These are phyloP conservation scores for Gadopsis bispinosus DNA, from an alignment of 2,797 vertebrate genomes.

Conservation along the genomic window DNA sequence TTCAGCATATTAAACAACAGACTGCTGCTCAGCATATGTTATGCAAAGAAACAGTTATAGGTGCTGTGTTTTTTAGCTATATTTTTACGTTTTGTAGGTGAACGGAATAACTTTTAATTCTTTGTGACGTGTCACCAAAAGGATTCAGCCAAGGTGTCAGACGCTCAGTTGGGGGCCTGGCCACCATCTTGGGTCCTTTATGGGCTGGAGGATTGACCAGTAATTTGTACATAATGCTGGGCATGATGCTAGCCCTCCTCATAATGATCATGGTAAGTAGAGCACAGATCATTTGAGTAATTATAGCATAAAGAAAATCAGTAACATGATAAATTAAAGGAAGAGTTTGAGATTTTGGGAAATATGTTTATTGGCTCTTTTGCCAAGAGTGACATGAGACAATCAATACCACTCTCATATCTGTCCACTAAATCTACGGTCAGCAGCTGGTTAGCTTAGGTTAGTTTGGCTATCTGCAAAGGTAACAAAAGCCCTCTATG, in stretches of 20 bases:
- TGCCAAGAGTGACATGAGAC: background rate
- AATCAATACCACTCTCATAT: background rate
- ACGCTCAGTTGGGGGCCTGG: slow-evolving; percentile 88
- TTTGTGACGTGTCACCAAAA: slow-evolving; percentile 51
- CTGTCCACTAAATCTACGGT: background rate
- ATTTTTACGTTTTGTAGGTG: slow-evolving; percentile 13
- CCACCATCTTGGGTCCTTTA: slow-evolving; percentile 89
- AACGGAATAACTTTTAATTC: slow-evolving; percentile 11
- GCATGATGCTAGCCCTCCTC: slow-evolving; percentile 89
- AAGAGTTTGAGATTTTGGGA: background rate
- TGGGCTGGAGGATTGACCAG: slow-evolving; percentile 89
- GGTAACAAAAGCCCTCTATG: background rate
- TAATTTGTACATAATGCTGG: slow-evolving; percentile 88
- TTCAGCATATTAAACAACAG: slow-evolving; percentile 33
- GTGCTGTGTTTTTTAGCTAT: background rate
- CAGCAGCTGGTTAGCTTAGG: background rate
- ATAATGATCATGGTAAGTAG: slow-evolving; percentile 84
- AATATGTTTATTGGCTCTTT: background rate
- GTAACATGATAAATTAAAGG: background rate
- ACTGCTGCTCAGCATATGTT: slow-evolving; percentile 24
- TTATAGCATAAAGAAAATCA: background rate
- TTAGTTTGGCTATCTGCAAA: no score
- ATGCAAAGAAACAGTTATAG: slow-evolving; percentile 16
- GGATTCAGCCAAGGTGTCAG: slow-evolving; percentile 90
- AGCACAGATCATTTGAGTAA: background rate